phyloP scores from a whole-genome alignment of 2,888 invertebrate species.

The Brachyopa scutellaris region DNA sequence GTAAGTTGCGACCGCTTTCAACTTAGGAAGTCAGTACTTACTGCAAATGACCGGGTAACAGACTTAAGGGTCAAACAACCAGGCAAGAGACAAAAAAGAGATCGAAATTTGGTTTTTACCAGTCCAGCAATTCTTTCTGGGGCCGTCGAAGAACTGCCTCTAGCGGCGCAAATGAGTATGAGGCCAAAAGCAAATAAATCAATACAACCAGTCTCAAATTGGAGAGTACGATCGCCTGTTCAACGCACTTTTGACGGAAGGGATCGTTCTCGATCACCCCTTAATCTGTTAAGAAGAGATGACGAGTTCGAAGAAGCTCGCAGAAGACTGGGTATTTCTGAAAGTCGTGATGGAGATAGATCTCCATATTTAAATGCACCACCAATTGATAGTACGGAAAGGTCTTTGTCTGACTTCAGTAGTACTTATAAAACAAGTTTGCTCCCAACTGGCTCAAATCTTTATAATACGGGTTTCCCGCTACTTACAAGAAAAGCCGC shows the following conservation, averaged over 20 bases:
- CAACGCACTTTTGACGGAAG: not conserved
- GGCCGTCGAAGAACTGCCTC: too few relatives aligned
- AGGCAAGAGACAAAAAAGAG: not conserved
- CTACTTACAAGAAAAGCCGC: too few relatives aligned
- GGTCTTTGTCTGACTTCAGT: not conserved
- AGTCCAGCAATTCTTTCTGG: constrained; percentile 11
- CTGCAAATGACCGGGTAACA: too few relatives aligned
- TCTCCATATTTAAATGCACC: not conserved
- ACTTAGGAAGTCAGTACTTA: too few relatives aligned
- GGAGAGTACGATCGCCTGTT: not conserved
- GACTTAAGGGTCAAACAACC: not conserved
- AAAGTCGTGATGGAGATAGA: not conserved
- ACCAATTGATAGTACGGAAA: not conserved
- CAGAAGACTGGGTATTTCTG: not conserved
- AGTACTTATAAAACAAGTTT: not conserved
- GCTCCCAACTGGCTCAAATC: too few relatives aligned
- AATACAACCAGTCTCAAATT: not conserved
- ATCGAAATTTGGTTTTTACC: not conserved
- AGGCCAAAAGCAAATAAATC: too few relatives aligned
- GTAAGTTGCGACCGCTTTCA: too few relatives aligned
- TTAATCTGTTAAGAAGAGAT: not conserved
- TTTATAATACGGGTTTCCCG: too few relatives aligned
- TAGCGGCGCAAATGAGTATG: too few relatives aligned
- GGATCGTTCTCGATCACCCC: not conserved
- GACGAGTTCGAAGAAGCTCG: constrained; percentile 3